Evolutionary conservation across 1,140 invertebrate species (phyloP).

Genomic region (Cydia fagiglandana): DNA sequence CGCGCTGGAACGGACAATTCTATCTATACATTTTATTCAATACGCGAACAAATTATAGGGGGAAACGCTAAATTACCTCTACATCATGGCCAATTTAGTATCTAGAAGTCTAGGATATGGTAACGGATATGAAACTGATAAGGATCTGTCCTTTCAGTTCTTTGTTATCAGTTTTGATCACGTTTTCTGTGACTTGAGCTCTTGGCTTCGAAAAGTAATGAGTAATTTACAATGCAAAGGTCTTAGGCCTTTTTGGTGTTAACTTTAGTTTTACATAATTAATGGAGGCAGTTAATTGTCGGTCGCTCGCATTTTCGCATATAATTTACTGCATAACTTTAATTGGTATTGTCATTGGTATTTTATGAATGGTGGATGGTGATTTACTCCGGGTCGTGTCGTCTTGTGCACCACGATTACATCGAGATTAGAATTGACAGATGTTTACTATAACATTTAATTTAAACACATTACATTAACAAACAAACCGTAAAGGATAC

Average conservation of each 20-base stretch:
- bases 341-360: slow-evolving; percentile 12
- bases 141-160: slow-evolving; percentile 25
- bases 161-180: slow-evolving; percentile 29
- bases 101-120: slow-evolving; percentile 6
- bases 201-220: not conserved
- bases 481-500: too few species aligned
- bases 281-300: slow-evolving; percentile 14
- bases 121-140: slow-evolving; percentile 21
- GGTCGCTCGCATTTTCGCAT: slow-evolving; percentile 25
- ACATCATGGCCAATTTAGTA: slow-evolving; percentile 1
- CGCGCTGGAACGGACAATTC: slow-evolving; percentile 7
- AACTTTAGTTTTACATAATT: slow-evolving; percentile 18
- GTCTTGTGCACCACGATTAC: not conserved
- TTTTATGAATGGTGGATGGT: slow-evolving; percentile 10
- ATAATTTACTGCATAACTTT: slow-evolving; percentile 10
- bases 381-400: slow-evolving; percentile 8
- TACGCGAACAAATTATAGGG: slow-evolving; percentile 15
- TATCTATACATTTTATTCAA: slow-evolving; percentile 26
- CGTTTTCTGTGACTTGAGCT: slow-evolving; percentile 13
- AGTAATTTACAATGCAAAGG: not conserved
- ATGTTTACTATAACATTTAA: not conserved
- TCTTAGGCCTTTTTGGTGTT: not conserved
- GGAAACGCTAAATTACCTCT: slow-evolving; percentile 1
- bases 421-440: not conserved
- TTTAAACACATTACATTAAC: too few species aligned